Evolutionary conservation across 2,888 invertebrate species (phyloP), one percentile per base, ranked within the genome.

Genomic region (Noctua comes): DNA sequence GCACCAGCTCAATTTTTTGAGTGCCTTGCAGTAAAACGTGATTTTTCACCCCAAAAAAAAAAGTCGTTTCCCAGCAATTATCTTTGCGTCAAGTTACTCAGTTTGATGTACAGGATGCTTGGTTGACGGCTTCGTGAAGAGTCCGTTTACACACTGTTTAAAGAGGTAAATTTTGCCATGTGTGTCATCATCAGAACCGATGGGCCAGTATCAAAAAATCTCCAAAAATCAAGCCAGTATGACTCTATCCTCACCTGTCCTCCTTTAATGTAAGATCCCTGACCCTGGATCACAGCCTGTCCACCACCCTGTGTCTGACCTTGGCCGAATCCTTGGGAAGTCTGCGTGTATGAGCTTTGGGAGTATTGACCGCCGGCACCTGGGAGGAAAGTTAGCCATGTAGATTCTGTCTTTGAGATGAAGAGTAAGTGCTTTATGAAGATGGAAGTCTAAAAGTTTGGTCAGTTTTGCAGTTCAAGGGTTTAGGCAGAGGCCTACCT

Each of bases 211-310:
- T 57, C 16, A 64, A 64, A 64, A 62, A 4, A 36, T 5, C 62
- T 64, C 31, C 31, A 21, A 31, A 31, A 31, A 62, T 18, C 10
- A 31, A 31, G 31, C 18, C 18, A 21, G 4, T 31, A 10, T 8
- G 18, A 31, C 16, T 10, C 27, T 43, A 86, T 27, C 73, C 91
- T 91, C 66, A 94, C 94, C 80, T 90, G 90, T 79, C 93, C 92
- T 3, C 89, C 91, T 48, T 91, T 90, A 0, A 80, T 48, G 80
- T 77, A 90, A 8, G 88, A 73, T 43, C 92, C 93, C 24, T 90
- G 89, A 0, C 92, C 93, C 64, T 90, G 91, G 11, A 65, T 84
- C 0, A 91, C 90, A 27, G 85, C 79, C 85, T 73, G 87, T 76
- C 87, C 89, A 66, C 77, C 72, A 8, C 76, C 87, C 4, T 51